These are phyloP conservation scores for Crambe crambe DNA, from an alignment of 37 sponge, comb jelly and placozoan genomes.

Conservation along the genomic window DNA sequence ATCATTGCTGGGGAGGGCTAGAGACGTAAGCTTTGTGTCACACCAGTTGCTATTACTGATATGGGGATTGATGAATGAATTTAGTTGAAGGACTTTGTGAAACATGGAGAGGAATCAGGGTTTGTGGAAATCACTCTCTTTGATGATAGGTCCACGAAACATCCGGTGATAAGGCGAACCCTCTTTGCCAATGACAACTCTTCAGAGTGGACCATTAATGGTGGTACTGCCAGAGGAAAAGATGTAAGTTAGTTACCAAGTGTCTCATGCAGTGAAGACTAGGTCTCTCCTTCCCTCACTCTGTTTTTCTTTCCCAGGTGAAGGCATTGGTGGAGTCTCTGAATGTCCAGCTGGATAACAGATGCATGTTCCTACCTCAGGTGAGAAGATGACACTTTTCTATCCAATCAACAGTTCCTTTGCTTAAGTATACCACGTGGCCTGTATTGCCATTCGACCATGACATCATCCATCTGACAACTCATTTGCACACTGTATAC, in stretches of 20 bases:
- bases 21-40: slow-evolving; percentile 63
- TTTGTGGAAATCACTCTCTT: slow-evolving; percentile 86
- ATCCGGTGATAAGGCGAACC: slow-evolving; percentile 54
- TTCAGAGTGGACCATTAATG: slow-evolving; percentile 90
- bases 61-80: background rate
- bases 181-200: slow-evolving; percentile 63
- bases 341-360: slow-evolving; percentile 92
- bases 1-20: slow-evolving; percentile 89
- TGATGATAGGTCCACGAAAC: slow-evolving; percentile 13
- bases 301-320: slow-evolving; percentile 55
- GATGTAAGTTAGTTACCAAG: slow-evolving; percentile 28
- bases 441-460: too few species aligned
- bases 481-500: background rate
- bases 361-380: slow-evolving; percentile 98
- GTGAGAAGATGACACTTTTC: too few species aligned
- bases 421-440: too few species aligned
- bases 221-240: slow-evolving; percentile 23
- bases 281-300: background rate
- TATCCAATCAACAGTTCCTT: too few species aligned
- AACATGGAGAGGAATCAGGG: slow-evolving; percentile 74
- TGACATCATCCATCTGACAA: too few species aligned
- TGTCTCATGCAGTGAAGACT: background rate
- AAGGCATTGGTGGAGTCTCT: slow-evolving; percentile 54
- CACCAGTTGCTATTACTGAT: too few species aligned
- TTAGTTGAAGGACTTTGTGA: slow-evolving; percentile 92